A percentile compares a stretch with the other conserved stretches of the same genome.
Conservation (phyloP, 2,797 vertebrate genomes). For the Philypnodon macrostomus region DNA sequence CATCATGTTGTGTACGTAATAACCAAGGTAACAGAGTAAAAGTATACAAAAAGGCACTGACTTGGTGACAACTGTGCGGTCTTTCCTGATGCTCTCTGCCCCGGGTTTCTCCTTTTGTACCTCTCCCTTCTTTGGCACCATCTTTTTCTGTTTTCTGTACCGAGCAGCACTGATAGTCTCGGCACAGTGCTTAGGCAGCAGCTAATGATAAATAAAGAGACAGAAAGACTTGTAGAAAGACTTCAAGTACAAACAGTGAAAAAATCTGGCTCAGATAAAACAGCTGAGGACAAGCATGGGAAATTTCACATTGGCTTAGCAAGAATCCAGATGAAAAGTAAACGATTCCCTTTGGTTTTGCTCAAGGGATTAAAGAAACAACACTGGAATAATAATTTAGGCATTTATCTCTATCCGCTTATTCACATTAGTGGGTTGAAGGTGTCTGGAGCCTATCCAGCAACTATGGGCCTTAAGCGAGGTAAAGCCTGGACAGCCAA, state of each 20-base stretch:
- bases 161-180: constrained; percentile 86
- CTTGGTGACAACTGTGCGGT: constrained; percentile 85
- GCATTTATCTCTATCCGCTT: too few species aligned
- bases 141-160: constrained; percentile 83
- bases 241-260: constrained; percentile 2
- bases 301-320: constrained; percentile 12
- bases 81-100: constrained; percentile 86
- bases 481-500: too few species aligned
- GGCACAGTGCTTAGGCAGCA: constrained; percentile 88
- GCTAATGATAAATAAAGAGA: constrained; percentile 60
- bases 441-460: too few species aligned
- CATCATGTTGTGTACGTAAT: too few species aligned
- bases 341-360: constrained; percentile 31
- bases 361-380: constrained; percentile 30
- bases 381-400: constrained; percentile 18
- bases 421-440: too few species aligned
- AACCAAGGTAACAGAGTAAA: background rate
- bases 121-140: constrained; percentile 79
- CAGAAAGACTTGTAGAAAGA: constrained; percentile 16
- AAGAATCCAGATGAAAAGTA: constrained; percentile 11
- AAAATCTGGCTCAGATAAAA: constrained; percentile 15
- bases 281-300: constrained; percentile 14
- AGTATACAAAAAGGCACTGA: constrained; percentile 66
- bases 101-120: constrained; percentile 87
- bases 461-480: too few species aligned